phyloP scores from a whole-genome alignment of 2,113 vertebrate genomes.

The Ameiurus melas region DNA sequence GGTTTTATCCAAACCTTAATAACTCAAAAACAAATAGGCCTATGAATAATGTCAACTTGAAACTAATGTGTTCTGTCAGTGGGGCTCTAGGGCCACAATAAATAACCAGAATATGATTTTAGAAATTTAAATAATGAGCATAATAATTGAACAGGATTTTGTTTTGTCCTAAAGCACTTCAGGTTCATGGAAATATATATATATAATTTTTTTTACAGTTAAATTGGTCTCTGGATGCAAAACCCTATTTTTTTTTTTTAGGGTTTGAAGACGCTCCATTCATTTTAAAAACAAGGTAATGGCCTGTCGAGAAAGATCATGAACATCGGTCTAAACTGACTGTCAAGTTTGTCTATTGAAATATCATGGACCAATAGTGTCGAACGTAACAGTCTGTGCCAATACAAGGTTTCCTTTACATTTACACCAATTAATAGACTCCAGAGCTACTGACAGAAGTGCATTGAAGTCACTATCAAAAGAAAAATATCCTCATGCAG shows the following conservation, averaged over 20 bases:
- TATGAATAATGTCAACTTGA: not conserved
- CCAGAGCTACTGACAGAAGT: not conserved
- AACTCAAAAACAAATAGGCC: not conserved
- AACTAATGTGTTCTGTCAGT: not conserved
- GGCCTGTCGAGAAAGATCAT: not conserved
- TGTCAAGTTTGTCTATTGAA: not conserved
- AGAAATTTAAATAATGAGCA: not conserved
- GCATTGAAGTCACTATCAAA: not conserved
- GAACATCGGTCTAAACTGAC: not conserved
- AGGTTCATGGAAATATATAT: not conserved
- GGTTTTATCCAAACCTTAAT: not conserved
- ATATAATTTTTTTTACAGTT: not conserved
- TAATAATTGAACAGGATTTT: not conserved
- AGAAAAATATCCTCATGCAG: not conserved
- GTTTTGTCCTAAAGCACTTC: not conserved
- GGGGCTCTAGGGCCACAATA: not conserved
- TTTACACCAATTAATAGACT: not conserved
- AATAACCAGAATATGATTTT: not conserved
- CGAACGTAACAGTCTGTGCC: not conserved
- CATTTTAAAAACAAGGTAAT: not conserved
- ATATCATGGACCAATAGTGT: not conserved
- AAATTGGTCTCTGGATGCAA: not conserved
- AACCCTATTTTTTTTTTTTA: not conserved
- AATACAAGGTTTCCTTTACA: not conserved
- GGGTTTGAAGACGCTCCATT: not conserved